phyloP scores from a whole-genome alignment of 1,140 invertebrate genomes.

The Hestina assimilis region DNA sequence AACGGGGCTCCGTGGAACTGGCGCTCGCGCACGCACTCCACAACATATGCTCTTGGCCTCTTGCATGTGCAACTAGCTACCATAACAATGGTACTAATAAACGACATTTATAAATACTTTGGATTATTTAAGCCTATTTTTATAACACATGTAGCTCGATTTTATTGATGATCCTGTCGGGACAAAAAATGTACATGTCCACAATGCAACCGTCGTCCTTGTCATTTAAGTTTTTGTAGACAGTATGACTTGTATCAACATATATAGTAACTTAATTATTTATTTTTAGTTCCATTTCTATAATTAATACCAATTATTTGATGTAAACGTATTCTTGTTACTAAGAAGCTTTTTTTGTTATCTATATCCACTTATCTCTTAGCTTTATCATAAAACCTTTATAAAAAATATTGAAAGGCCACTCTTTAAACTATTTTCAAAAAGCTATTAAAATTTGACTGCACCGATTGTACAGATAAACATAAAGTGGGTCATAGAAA shows the following conservation, averaged over 20 bases:
- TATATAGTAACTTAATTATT: constrained; percentile 4
- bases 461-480: too few relatives aligned
- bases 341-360: not conserved
- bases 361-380: too few relatives aligned
- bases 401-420: too few relatives aligned
- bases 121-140: constrained; percentile 13
- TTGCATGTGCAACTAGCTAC: constrained; percentile 28
- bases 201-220: constrained; percentile 7
- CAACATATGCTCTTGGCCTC: constrained; percentile 22
- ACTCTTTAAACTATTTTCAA: too few relatives aligned
- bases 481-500: too few relatives aligned
- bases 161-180: not conserved
- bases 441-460: too few relatives aligned
- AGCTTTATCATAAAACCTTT: not conserved
- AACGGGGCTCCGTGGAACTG: not conserved
- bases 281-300: constrained; percentile 11
- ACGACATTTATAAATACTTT: constrained; percentile 5
- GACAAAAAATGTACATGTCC: constrained; percentile 8
- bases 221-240: constrained; percentile 14
- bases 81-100: constrained; percentile 19
- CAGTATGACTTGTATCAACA: not conserved
- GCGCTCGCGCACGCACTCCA: constrained; percentile 24
- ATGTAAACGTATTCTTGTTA: not conserved
- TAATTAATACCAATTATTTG: constrained; percentile 5
- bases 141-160: constrained; percentile 17